Evolutionary conservation across 2,113 vertebrate species (phyloP).

Genomic region (Danionella cerebrum): DNA sequence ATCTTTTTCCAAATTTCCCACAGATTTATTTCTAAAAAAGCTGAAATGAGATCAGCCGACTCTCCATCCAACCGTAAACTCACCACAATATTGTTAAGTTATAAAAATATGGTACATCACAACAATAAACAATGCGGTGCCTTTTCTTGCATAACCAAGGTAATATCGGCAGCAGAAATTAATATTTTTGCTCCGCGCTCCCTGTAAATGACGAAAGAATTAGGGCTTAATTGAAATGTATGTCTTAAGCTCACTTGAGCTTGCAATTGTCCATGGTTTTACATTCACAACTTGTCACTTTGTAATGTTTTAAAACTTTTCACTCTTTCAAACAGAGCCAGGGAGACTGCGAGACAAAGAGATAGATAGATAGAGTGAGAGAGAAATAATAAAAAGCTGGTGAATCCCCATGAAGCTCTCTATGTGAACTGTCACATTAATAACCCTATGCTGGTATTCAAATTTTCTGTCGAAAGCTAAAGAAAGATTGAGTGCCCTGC

Average conservation of each 20-base stretch:
- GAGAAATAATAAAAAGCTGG: slow-evolving; percentile 43
- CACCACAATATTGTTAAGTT: slow-evolving; percentile 8
- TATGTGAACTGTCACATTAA: slow-evolving; percentile 82
- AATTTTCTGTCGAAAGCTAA: slow-evolving; percentile 94
- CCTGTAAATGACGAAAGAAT: slow-evolving; percentile 24
- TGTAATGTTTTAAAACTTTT: slow-evolving; percentile 39
- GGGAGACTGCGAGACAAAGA: background rate
- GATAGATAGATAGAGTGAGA: slow-evolving; percentile 14
- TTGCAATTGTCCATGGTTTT: slow-evolving; percentile 19
- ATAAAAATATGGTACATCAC: slow-evolving; percentile 11
- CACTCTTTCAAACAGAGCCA: slow-evolving; percentile 32
- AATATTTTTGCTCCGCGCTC: slow-evolving; percentile 33
- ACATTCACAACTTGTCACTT: slow-evolving; percentile 25
- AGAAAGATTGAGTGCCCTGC: slow-evolving; percentile 98
- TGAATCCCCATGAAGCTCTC: slow-evolving; percentile 68
- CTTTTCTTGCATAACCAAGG: slow-evolving; percentile 19
- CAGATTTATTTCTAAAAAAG: too few species aligned
- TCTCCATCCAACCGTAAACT: slow-evolving; percentile 25
- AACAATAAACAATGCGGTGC: slow-evolving; percentile 10
- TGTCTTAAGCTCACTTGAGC: slow-evolving; percentile 26
- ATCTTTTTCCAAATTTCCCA: too few species aligned
- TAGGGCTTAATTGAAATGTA: slow-evolving; percentile 42
- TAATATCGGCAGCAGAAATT: slow-evolving; percentile 30
- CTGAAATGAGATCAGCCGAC: slow-evolving; percentile 26
- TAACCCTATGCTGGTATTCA: slow-evolving; percentile 91